phyloP scores from a whole-genome alignment of 2,797 vertebrate genomes.

The Hippocampus kuda region DNA sequence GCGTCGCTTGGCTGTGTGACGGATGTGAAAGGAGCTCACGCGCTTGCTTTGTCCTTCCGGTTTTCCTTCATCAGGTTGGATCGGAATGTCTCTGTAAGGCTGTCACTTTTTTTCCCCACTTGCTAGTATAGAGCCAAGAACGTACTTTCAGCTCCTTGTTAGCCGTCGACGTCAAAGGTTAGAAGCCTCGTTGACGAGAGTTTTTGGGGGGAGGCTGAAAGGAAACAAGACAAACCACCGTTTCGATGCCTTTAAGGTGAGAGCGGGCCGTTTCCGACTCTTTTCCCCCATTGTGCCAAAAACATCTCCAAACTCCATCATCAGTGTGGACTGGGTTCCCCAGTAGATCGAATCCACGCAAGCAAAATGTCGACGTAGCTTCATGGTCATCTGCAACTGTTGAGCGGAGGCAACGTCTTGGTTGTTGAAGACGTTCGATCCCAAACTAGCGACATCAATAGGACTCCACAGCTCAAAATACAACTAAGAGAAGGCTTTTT shows the following conservation, averaged over 20 bases:
- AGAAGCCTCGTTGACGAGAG: neutral
- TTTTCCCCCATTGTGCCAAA: neutral
- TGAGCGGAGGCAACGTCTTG: neutral
- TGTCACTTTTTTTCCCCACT: neutral
- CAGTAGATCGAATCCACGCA: neutral
- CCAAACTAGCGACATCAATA: too few species aligned
- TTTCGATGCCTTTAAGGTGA: neutral
- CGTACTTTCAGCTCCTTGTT: neutral
- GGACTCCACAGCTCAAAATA: neutral
- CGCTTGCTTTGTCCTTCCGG: too few species aligned
- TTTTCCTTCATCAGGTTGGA: neutral
- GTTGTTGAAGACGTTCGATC: neutral
- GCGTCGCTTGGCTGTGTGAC: neutral
- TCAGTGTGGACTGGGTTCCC: neutral
- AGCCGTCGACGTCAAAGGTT: neutral
- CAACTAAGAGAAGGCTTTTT: neutral
- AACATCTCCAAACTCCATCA: neutral
- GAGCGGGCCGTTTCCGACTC: neutral
- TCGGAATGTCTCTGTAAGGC: neutral
- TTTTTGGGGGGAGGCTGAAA: neutral
- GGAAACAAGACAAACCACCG: neutral
- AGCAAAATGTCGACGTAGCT: neutral
- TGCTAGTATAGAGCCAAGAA: neutral
- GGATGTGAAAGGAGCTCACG: neutral
- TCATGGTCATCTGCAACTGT: neutral